phyloP scores from a whole-genome alignment of 2,797 vertebrate species.

The Mormyrus hasselquistii region DNA sequence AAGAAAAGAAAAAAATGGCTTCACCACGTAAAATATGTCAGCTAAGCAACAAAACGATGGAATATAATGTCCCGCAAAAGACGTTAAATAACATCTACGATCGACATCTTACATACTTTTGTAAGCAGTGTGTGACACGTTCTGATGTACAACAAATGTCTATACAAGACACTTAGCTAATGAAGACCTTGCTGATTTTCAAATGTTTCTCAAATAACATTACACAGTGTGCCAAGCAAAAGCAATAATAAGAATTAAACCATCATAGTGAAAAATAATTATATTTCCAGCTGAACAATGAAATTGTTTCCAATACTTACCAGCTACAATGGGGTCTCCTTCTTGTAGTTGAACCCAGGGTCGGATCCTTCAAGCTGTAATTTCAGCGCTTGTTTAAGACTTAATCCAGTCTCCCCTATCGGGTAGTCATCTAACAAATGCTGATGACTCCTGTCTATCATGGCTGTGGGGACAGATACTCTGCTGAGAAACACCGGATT shows the following conservation, averaged over 20 bases:
- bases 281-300: neutral
- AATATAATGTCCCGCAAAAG: neutral
- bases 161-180: neutral
- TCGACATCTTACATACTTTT: neutral
- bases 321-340: conserved; percentile 94
- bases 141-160: neutral
- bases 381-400: conserved; percentile 98
- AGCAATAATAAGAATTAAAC: neutral
- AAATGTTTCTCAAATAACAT: neutral
- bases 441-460: conserved; percentile 78
- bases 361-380: conserved; percentile 93
- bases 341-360: conserved; percentile 93
- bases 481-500: conserved; percentile 90
- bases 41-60: neutral
- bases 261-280: neutral
- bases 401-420: conserved; percentile 83
- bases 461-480: conserved; percentile 80
- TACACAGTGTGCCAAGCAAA: neutral
- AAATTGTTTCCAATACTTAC: conserved; percentile 52
- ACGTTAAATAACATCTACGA: neutral
- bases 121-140: neutral
- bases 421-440: conserved; percentile 87
- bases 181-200: neutral
- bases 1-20: neutral
- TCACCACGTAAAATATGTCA: neutral